Conservation (phyloP, 2,113 vertebrate genomes). For the Thinocorus orbignyianus region DNA sequence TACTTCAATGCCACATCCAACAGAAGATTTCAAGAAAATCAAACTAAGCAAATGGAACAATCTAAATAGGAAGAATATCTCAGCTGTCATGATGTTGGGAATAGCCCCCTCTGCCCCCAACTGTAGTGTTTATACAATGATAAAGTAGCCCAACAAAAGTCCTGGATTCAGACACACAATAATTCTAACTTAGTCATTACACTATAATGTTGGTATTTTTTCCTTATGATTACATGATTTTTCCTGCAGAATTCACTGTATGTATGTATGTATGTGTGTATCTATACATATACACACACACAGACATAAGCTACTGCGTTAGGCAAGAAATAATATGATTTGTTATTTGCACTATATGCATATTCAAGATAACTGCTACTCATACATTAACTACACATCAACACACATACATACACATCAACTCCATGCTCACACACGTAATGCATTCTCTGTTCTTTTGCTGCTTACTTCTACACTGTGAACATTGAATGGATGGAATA, state of each 20-base stretch:
- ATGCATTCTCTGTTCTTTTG: neutral
- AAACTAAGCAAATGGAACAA: neutral
- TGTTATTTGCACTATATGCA: neutral
- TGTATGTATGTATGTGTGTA: fast-evolving
- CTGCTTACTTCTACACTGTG: neutral
- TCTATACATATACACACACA: neutral
- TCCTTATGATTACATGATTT: neutral
- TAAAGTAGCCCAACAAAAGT: neutral
- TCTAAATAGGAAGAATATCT: neutral
- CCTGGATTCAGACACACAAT: neutral
- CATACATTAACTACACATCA: neutral
- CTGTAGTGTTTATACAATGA: neutral
- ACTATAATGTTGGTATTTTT: neutral
- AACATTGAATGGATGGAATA: neutral
- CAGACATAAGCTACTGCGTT: neutral
- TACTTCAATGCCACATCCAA: neutral
- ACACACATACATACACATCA: too few relatives aligned
- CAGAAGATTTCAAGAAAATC: neutral
- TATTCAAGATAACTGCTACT: neutral
- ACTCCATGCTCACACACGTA: neutral
- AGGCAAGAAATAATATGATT: neutral
- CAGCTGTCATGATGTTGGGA: neutral
- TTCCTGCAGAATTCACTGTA: neutral
- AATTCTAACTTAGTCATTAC: neutral
- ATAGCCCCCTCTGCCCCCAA: neutral